Base-by-base conservation (phyloP, 1,140 invertebrate species). In the Eupristina koningsbergeri region DNA sequence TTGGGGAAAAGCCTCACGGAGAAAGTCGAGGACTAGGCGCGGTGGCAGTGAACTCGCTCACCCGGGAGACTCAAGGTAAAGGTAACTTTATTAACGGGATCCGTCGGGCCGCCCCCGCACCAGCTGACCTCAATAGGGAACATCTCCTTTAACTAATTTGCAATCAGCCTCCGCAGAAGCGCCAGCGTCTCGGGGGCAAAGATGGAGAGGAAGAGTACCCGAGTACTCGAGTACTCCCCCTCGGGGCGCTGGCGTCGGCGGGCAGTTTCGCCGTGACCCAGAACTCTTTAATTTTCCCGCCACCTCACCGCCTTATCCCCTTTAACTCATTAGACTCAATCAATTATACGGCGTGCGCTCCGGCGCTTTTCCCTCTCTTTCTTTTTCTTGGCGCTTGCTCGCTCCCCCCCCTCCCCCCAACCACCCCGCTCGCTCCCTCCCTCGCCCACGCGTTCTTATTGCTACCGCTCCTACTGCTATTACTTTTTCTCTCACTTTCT, bases 121-220 rank as follows among this genome's bases (percentile, higher is more conserved):
- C 87, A 87, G 88, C 87, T 88, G 88, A 85, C 87, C 85, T 87
- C 90, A 92, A 91, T 90, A 88, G 90, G 89, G 89, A 85, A 85
- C 89, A 92, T 92, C 90, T 90, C 90, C 91, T 92, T 92, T 92
- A 92, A 92, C 90, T 91, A 92, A 92, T 91, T 91, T 91, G 88
- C 90, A 92, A 92, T 92, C 91, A 91, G 88, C 90, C 88, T 86
- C 88, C 86, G 85, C 76, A 50, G 41, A 39, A 78, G 63, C 78
- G 71, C 41, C 41, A n/a, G 53, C 86, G 87, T 86, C 86, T 88
- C 87, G 86, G 84, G 85, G 86, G 86, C 85, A 75, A 86, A 85
- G 85, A 87, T 86, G 85, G 86, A 87, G 86, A 86, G 85, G 87
- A 81, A 86, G 86, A 71, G 31, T 22, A 41, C 26, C 45, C 47